Percentiles rank a stretch among this genome's conserved stretches.
These are phyloP conservation scores for Calidris pugnax DNA, from an alignment of 2,113 vertebrate species.

Conservation along the genomic window DNA sequence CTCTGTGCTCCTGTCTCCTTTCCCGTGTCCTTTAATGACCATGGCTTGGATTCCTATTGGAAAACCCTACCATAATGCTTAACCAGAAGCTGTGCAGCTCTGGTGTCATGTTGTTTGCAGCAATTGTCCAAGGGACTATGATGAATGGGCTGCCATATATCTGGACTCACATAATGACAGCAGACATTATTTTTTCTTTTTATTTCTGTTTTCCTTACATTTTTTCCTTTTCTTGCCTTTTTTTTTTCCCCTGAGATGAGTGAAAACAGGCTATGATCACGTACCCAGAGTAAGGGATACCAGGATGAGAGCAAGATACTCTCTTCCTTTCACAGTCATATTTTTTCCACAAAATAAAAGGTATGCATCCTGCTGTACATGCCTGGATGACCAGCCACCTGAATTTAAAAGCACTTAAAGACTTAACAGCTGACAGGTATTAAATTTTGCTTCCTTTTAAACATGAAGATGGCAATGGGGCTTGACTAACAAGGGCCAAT, in stretches of 20 bases:
- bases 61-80: not conserved
- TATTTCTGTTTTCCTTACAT: not conserved
- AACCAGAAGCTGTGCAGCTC: not conserved
- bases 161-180: rapidly evolving
- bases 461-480: not conserved
- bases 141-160: not conserved
- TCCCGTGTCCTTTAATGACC: not conserved
- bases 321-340: not conserved
- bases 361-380: rapidly evolving
- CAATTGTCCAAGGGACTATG: not conserved
- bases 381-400: not conserved
- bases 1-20: not conserved
- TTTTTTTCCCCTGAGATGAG: too few species aligned
- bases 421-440: not conserved
- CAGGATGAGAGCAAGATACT: not conserved
- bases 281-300: not conserved
- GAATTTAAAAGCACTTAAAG: not conserved
- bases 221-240: too few species aligned
- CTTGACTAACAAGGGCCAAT: slow-evolving; percentile 42
- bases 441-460: not conserved
- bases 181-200: not conserved
- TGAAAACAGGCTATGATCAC: not conserved
- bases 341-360: not conserved
- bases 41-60: not conserved
- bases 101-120: not conserved